Evolutionary conservation across 2,797 vertebrate genomes (phyloP).

Genomic region (Anableps anableps): DNA sequence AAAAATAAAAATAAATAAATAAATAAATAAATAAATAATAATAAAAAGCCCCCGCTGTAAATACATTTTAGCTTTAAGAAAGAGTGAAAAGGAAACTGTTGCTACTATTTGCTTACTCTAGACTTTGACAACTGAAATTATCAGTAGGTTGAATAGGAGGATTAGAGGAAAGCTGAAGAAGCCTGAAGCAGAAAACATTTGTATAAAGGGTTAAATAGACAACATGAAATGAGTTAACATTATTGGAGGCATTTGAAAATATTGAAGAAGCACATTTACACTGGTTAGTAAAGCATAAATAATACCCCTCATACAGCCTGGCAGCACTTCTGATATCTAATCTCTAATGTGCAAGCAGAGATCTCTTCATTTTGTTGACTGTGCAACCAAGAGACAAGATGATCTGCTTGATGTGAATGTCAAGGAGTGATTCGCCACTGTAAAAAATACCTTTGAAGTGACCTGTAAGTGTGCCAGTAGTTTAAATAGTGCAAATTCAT

Average conservation of each 20-base stretch:
- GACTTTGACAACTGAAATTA: not conserved
- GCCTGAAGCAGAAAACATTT: not conserved
- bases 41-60: too few relatives aligned
- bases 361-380: slow-evolving; percentile 49
- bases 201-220: slow-evolving; percentile 3
- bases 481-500: slow-evolving; percentile 54
- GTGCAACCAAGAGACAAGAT: slow-evolving; percentile 26
- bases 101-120: not conserved
- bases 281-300: slow-evolving; percentile 57
- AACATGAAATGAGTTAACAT: slow-evolving; percentile 25
- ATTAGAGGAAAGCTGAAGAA: not conserved
- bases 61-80: not conserved
- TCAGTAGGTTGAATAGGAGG: not conserved
- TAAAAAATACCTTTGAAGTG: slow-evolving; percentile 40
- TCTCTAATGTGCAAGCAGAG: slow-evolving; percentile 33
- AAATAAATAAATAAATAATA: too few relatives aligned
- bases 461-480: slow-evolving; percentile 49
- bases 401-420: slow-evolving; percentile 46
- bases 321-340: slow-evolving; percentile 25
- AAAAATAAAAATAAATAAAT: not conserved
- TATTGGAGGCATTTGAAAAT: slow-evolving; percentile 25
- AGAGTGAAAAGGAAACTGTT: not conserved
- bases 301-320: slow-evolving; percentile 16
- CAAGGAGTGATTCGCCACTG: slow-evolving; percentile 20
- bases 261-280: slow-evolving; percentile 35